These are phyloP conservation scores for Cephalopterus ornatus DNA, from an alignment of 2,113 vertebrate species.

Conservation along the genomic window DNA sequence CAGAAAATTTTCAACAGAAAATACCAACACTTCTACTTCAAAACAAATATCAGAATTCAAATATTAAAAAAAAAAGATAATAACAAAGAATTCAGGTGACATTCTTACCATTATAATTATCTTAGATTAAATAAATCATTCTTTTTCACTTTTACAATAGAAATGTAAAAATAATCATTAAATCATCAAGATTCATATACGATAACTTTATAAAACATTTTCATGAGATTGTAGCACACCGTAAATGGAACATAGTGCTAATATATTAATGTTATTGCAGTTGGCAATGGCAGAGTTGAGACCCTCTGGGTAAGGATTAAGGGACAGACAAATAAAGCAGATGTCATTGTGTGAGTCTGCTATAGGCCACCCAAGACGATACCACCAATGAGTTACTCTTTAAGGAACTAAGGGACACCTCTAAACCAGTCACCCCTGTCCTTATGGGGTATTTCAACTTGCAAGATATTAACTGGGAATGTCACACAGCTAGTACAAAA, in stretches of 20 bases:
- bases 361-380: background rate
- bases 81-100: background rate
- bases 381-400: background rate
- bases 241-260: background rate
- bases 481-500: background rate
- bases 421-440: background rate
- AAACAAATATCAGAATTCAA: background rate
- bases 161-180: background rate
- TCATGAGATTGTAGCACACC: background rate
- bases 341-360: background rate
- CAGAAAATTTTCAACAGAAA: background rate
- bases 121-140: background rate
- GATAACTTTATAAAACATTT: no score
- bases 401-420: background rate
- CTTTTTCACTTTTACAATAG: background rate
- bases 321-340: background rate
- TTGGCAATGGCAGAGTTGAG: background rate
- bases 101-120: background rate
- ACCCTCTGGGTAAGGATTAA: background rate
- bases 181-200: background rate
- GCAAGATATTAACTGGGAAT: background rate
- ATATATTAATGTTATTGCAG: background rate
- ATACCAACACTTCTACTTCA: background rate
- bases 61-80: background rate
- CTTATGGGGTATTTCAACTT: background rate